A percentile compares a stretch with the other conserved stretches of the same genome.
phyloP scores from a whole-genome alignment of 2,113 vertebrate species.

The Panthera tigris region DNA sequence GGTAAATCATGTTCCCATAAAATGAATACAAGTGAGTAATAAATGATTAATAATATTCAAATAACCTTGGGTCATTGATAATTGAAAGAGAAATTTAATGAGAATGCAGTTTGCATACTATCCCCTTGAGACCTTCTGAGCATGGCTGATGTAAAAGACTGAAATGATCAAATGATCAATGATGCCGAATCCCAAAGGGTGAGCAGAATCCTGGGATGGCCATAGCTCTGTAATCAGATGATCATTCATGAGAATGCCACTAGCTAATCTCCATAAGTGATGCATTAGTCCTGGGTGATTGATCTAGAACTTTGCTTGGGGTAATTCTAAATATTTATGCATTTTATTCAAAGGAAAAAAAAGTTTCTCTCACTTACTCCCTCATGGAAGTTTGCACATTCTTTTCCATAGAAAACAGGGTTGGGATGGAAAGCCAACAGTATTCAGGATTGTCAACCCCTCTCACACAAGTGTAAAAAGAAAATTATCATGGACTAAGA shows the following conservation, averaged over 20 bases:
- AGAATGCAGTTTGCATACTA: conserved; percentile 59
- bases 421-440: background rate
- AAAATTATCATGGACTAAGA: conserved; percentile 6
- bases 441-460: background rate
- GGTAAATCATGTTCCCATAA: background rate
- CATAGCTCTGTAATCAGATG: conserved; percentile 59
- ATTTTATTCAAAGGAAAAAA: background rate
- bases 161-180: conserved; percentile 57
- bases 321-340: background rate
- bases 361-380: background rate
- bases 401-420: background rate
- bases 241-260: background rate
- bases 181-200: background rate
- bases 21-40: background rate
- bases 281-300: background rate
- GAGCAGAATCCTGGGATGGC: conserved; percentile 56
- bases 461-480: background rate
- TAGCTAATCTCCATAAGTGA: conserved; percentile 30
- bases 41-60: background rate
- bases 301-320: background rate
- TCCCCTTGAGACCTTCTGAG: conserved; percentile 60
- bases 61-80: background rate
- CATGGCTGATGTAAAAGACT: conserved; percentile 69
- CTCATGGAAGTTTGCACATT: background rate
- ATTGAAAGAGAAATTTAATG: conserved; percentile 60